A percentile compares a stretch with the other conserved stretches of the same genome.
Conservation (phyloP, 2,113 vertebrate species). For the Balaeniceps rex region DNA sequence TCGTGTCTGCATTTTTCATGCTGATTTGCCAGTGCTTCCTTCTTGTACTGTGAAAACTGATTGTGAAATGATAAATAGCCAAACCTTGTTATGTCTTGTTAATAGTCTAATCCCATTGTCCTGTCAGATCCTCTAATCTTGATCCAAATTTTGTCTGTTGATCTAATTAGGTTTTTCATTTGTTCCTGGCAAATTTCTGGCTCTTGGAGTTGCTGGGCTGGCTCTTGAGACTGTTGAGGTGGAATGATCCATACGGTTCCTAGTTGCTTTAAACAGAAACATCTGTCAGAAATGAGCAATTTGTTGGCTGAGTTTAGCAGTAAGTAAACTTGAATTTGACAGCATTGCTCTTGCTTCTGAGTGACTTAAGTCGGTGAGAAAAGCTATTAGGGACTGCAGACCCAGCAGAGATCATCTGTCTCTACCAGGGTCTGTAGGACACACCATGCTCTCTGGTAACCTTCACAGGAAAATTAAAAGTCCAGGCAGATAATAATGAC, state of each 20-base stretch:
- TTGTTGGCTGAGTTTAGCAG: neutral
- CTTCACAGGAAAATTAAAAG: neutral
- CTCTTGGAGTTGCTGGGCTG: conserved; percentile 22
- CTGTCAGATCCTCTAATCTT: neutral
- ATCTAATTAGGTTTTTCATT: conserved; percentile 51
- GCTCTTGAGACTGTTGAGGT: conserved; percentile 33
- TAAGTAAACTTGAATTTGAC: neutral
- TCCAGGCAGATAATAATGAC: neutral
- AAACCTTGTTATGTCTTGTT: neutral
- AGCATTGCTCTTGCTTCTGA: neutral
- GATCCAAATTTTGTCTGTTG: neutral
- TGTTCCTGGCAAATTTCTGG: conserved; percentile 45
- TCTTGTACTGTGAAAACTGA: neutral
- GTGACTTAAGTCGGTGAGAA: neutral
- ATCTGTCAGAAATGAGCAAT: conserved; percentile 33
- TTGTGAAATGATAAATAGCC: neutral
- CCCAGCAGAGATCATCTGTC: neutral
- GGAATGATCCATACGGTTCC: conserved; percentile 32
- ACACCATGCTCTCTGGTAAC: neutral
- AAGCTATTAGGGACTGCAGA: neutral
- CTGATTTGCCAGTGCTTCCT: neutral
- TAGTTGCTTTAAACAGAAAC: conserved; percentile 60
- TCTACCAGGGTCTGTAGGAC: neutral
- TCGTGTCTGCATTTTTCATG: neutral
- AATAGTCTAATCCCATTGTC: neutral